Conservation (phyloP, 1,140 invertebrate genomes). For the honey bee (Apis mellifera) region Amel_HAv3.1 CM009942.2:11163001-11163500, state of each 20-base stretch:
- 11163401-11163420: conserved; percentile 45
- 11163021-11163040: conserved; percentile 20
- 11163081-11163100: neutral
- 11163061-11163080: neutral
- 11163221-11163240: too few relatives aligned
- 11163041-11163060: neutral
- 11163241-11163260: too few relatives aligned
- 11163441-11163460: conserved; percentile 42
- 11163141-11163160: too few relatives aligned
- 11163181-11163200: too few relatives aligned
- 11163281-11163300: neutral
- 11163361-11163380: conserved; percentile 20
- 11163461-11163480: conserved; percentile 56
- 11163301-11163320: neutral
- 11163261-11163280: neutral
- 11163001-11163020: neutral
- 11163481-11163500: conserved; percentile 36
- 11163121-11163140: too few relatives aligned
- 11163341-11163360: neutral
- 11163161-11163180: too few relatives aligned
- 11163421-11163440: conserved; percentile 56
- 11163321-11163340: neutral
- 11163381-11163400: neutral
- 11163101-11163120: neutral
- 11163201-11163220: too few relatives aligned